Conservation (phyloP, 2,113 vertebrate genomes). For the Marmota flaviventris region DNA sequence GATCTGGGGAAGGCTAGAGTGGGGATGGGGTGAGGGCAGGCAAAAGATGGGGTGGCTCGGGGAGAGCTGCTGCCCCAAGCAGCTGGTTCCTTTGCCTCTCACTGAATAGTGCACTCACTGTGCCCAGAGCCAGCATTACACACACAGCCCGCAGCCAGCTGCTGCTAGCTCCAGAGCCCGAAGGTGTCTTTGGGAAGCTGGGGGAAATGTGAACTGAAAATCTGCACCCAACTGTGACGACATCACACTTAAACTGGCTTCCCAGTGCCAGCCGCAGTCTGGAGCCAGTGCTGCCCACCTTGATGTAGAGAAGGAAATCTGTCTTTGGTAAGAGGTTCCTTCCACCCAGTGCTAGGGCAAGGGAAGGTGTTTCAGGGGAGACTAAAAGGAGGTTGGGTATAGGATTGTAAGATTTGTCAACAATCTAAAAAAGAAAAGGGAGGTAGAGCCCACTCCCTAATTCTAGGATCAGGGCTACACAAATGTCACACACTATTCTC, state of each 20-base stretch:
- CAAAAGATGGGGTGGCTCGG: background rate
- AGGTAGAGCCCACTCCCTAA: rapidly evolving
- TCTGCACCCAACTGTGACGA: background rate
- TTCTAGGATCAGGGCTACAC: background rate
- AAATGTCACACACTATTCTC: background rate
- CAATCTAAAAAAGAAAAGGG: rapidly evolving
- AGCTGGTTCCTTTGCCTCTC: too few species aligned
- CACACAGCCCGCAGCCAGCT: background rate
- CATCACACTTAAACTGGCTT: background rate
- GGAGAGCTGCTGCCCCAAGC: background rate
- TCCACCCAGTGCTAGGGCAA: background rate
- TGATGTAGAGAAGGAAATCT: background rate
- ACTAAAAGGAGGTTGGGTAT: background rate
- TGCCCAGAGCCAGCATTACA: background rate
- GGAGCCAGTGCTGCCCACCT: background rate
- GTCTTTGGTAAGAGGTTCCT: too few species aligned
- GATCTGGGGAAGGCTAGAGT: background rate
- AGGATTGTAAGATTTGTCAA: background rate
- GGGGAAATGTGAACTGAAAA: rapidly evolving
- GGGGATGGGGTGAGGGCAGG: too few species aligned
- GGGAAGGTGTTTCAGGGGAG: background rate
- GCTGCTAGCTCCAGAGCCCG: background rate
- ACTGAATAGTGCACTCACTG: background rate
- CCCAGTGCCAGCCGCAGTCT: rapidly evolving
- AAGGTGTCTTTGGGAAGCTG: background rate